Percentiles rank a stretch among this genome's conserved stretches.
These are phyloP conservation scores for Nothocercus nigrocapillus DNA, from an alignment of 2,113 vertebrate genomes.

Conservation along the genomic window DNA sequence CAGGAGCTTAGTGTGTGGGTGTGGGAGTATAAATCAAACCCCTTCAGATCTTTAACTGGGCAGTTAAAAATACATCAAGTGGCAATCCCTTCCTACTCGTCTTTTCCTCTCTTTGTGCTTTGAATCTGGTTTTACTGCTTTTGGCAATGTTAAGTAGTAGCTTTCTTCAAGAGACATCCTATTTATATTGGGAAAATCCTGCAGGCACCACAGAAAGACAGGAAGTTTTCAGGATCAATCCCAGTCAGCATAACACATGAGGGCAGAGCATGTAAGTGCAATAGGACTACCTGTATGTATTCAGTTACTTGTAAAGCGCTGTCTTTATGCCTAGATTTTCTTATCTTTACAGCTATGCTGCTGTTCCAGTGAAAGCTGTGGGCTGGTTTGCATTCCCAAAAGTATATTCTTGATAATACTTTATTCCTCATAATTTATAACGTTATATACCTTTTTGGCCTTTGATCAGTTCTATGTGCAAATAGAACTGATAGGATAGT, in stretches of 20 bases:
- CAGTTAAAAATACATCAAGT: background rate
- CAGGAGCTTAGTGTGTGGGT: background rate
- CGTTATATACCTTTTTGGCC: background rate
- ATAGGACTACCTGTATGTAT: background rate
- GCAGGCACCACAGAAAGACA: background rate
- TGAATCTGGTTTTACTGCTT: constrained; percentile 12
- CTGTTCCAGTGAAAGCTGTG: background rate
- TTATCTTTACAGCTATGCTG: background rate
- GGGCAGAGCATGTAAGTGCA: background rate
- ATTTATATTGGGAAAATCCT: background rate
- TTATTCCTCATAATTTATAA: background rate
- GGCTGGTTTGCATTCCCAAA: background rate
- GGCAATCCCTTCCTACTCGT: background rate
- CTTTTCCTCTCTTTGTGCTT: background rate
- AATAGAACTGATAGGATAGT: background rate
- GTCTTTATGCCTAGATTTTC: background rate
- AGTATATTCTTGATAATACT: background rate
- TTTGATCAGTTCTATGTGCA: background rate
- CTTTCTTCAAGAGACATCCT: background rate
- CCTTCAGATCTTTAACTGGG: background rate
- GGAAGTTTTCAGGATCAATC: background rate
- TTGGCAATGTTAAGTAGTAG: background rate
- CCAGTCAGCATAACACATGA: background rate
- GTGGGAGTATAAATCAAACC: constrained; percentile 50
- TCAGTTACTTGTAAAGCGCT: background rate